A percentile compares a stretch with the other conserved stretches of the same genome.
Evolutionary conservation across 1,140 invertebrate genomes (phyloP).

Genomic region (Antheraea mylitta): DNA sequence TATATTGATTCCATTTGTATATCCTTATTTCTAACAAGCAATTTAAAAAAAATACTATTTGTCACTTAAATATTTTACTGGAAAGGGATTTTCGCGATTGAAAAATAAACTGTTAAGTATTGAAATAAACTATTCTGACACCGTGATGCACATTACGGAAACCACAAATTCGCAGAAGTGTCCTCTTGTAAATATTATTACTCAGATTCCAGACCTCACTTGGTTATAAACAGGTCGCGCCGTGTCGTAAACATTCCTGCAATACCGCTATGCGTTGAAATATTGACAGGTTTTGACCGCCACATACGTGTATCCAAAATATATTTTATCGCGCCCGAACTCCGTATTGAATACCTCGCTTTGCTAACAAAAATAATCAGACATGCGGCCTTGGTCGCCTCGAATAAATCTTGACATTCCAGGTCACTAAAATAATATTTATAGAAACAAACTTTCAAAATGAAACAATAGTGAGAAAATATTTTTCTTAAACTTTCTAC

Average conservation of each 20-base stretch:
- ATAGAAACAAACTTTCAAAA: conserved; percentile 2
- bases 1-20: too few relatives aligned
- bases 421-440: conserved; percentile 1
- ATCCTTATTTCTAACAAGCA: too few relatives aligned
- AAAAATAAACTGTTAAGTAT: too few relatives aligned
- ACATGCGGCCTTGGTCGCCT: background rate
- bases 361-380: conserved; percentile 1
- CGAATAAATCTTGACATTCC: background rate
- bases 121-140: background rate
- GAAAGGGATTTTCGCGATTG: background rate
- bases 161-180: conserved; percentile 56
- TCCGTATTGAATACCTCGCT: background rate
- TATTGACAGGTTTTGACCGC: conserved; percentile 32
- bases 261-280: conserved; percentile 35
- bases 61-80: background rate
- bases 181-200: conserved; percentile 49
- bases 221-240: conserved; percentile 29
- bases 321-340: background rate
- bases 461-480: conserved; percentile 12
- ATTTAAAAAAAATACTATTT: background rate
- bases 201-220: conserved; percentile 21
- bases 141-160: conserved; percentile 31
- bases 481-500: conserved; percentile 3
- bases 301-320: background rate
- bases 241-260: conserved; percentile 17